phyloP scores from a whole-genome alignment of 2,113 vertebrate species.

The Chaetodon auriga region DNA sequence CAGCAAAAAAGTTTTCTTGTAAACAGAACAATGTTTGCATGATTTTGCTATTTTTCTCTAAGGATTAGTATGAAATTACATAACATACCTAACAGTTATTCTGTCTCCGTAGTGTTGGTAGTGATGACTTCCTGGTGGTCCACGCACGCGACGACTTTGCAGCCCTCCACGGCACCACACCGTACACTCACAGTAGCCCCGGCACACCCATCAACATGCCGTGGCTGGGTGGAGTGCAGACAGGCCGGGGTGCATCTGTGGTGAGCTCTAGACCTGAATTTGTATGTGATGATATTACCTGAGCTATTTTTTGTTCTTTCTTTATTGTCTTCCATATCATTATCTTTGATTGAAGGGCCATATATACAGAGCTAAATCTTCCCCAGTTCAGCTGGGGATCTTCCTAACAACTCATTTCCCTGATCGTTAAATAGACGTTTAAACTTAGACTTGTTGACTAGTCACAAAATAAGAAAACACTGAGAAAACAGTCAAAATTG shows the following conservation, averaged over 20 bases:
- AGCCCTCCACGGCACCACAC: conserved; percentile 92
- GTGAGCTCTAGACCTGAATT: conserved; percentile 81
- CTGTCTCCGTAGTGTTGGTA: conserved; percentile 68
- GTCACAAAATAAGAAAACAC: too few species aligned
- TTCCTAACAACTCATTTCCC: too few species aligned
- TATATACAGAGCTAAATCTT: too few species aligned
- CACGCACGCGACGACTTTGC: conserved; percentile 92
- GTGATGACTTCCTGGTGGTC: conserved; percentile 95
- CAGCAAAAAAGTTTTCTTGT: neutral
- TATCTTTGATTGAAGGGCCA: neutral
- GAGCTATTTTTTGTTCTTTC: neutral
- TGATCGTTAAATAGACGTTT: too few species aligned
- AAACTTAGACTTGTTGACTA: too few species aligned
- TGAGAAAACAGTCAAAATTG: too few species aligned
- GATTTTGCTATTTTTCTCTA: neutral
- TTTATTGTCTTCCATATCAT: neutral
- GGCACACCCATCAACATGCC: conserved; percentile 99
- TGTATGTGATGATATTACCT: neutral
- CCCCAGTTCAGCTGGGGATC: too few species aligned
- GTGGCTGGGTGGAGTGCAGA: conserved; percentile 95
- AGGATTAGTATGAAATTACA: neutral
- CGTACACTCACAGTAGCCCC: conserved; percentile 94
- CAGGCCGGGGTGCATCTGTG: conserved; percentile 95
- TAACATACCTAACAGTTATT: neutral
- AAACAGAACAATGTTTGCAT: neutral